Conservation (phyloP, 1,140 invertebrate species). For the Heliconius nattereri region DNA sequence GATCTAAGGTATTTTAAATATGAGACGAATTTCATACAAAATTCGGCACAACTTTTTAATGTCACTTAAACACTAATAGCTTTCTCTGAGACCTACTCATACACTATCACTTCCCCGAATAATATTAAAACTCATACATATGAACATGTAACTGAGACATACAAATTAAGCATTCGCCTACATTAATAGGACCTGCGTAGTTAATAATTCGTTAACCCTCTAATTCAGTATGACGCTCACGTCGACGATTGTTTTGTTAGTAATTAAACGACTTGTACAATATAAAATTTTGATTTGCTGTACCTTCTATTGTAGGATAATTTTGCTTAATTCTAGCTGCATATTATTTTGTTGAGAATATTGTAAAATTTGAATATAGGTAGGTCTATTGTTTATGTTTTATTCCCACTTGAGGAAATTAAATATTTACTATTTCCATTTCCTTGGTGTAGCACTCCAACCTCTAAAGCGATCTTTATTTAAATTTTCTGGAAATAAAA, state of each 20-base stretch:
- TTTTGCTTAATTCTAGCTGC: neutral
- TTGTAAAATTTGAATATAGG: neutral
- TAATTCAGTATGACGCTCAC: slow-evolving; percentile 22
- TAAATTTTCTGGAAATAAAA: no score
- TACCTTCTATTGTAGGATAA: neutral
- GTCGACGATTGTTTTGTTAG: slow-evolving; percentile 24
- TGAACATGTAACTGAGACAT: neutral
- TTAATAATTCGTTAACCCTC: slow-evolving; percentile 26
- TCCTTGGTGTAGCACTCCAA: no score
- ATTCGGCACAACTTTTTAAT: no score
- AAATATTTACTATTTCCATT: no score
- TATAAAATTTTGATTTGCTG: slow-evolving; percentile 21
- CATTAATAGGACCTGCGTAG: slow-evolving; percentile 26
- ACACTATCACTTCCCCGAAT: neutral
- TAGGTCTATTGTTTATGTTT: neutral
- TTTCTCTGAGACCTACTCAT: no score
- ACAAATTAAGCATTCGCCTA: slow-evolving; percentile 1
- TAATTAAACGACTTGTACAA: slow-evolving; percentile 21
- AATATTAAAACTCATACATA: neutral
- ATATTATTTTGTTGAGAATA: neutral
- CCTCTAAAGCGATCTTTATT: fast-evolving
- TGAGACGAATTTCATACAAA: no score
- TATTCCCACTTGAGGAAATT: neutral
- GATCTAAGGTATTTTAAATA: no score
- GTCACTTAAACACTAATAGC: no score